Percentiles rank a stretch among this genome's conserved stretches.
Evolutionary conservation across 1,140 invertebrate genomes (phyloP).

Genomic region (Druon quercuslanigerum): DNA sequence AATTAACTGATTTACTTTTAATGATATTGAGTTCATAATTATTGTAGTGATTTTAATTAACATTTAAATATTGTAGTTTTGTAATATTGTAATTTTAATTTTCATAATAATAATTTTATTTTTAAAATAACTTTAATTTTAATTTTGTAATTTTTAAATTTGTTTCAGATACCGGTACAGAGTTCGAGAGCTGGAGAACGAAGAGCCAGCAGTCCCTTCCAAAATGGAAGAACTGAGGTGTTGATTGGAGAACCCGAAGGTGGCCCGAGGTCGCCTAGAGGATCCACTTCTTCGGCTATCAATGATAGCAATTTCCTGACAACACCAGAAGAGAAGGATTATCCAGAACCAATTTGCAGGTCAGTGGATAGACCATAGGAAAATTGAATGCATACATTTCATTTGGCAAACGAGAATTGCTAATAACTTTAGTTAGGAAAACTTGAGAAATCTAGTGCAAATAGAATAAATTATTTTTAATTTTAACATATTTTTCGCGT

Average conservation of each 20-base stretch:
- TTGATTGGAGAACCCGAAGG: constrained; percentile 79
- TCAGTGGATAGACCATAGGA: constrained; percentile 43
- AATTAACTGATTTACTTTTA: neutral
- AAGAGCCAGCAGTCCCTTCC: constrained; percentile 78
- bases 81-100: too few relatives aligned
- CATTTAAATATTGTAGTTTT: neutral
- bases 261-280: constrained; percentile 72
- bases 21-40: neutral
- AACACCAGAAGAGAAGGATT: constrained; percentile 64
- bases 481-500: neutral
- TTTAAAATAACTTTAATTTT: too few relatives aligned
- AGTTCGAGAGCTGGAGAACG: constrained; percentile 67
- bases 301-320: constrained; percentile 68
- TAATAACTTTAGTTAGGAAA: neutral
- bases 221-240: constrained; percentile 85
- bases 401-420: neutral
- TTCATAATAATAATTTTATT: too few relatives aligned
- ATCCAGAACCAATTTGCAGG: constrained; percentile 71
- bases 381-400: constrained; percentile 7
- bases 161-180: constrained; percentile 56
- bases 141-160: neutral
- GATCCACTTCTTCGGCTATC: constrained; percentile 71
- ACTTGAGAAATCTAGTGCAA: neutral
- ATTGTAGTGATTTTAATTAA: neutral
- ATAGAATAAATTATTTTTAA: neutral